Evolutionary conservation across 64 coral and sea anemone genomes (phyloP).

Genomic region (Actinia equina): DNA sequence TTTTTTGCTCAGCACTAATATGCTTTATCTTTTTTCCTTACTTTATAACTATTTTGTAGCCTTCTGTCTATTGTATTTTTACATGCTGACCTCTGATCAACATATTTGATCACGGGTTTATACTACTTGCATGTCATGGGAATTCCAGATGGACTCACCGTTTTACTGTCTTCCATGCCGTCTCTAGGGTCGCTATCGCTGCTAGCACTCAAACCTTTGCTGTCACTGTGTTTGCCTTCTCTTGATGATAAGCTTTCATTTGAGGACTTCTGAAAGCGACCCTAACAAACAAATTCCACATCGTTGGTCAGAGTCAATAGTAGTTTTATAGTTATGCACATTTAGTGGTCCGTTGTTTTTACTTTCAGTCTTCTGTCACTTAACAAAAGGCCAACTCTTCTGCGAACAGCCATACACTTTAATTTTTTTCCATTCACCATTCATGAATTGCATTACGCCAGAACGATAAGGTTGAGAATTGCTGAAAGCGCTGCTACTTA

Average conservation of each 20-base stretch:
- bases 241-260: neutral
- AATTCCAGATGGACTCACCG: conserved; percentile 2
- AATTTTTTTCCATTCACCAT: neutral
- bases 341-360: neutral
- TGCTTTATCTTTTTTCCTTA: no score
- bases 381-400: neutral
- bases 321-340: neutral
- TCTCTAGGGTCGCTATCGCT: neutral
- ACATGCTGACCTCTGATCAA: neutral
- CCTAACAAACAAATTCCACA: neutral
- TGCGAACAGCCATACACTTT: neutral
- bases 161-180: neutral
- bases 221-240: neutral
- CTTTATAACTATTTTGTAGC: neutral
- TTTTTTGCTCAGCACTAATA: no score
- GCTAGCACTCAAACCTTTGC: neutral
- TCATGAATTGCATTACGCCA: neutral
- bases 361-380: neutral
- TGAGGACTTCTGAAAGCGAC: neutral
- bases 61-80: neutral
- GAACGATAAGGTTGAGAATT: no score
- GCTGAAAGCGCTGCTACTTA: neutral
- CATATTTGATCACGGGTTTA: neutral
- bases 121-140: neutral
- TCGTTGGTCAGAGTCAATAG: neutral